These are phyloP conservation scores for Ectemnius lituratus DNA, from an alignment of 2,888 invertebrate species.

Conservation along the genomic window DNA sequence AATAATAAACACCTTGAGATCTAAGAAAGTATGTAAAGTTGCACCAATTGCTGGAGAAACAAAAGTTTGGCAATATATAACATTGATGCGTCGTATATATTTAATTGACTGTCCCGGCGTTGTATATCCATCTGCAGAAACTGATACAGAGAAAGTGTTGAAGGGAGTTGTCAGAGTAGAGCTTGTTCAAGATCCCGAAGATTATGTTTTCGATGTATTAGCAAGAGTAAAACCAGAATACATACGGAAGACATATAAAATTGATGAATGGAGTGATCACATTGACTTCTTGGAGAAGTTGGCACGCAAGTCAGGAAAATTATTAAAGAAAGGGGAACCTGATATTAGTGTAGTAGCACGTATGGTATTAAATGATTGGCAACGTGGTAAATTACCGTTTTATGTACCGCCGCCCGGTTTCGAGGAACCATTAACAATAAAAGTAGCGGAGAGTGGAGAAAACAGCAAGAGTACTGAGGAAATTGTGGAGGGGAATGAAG, in stretches of 20 bases:
- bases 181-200: slow-evolving; percentile 94
- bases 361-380: slow-evolving; percentile 99
- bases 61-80: slow-evolving; percentile 99
- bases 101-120: slow-evolving; percentile 99
- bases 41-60: slow-evolving; percentile 99
- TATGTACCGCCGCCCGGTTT: slow-evolving; percentile 93
- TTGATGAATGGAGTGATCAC: slow-evolving; percentile 88
- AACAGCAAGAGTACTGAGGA: slow-evolving; percentile 47
- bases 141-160: slow-evolving; percentile 95
- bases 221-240: slow-evolving; percentile 94
- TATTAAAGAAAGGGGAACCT: slow-evolving; percentile 98
- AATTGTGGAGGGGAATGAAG: slow-evolving; percentile 10
- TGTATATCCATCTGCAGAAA: slow-evolving; percentile 97
- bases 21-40: slow-evolving; percentile 98
- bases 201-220: slow-evolving; percentile 93
- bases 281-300: slow-evolving; percentile 95
- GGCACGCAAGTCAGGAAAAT: slow-evolving; percentile 91
- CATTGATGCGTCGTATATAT: slow-evolving; percentile 97
- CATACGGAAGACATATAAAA: slow-evolving; percentile 92
- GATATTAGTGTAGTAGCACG: slow-evolving; percentile 92
- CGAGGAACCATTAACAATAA: slow-evolving; percentile 83
- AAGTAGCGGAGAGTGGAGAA: slow-evolving; percentile 70
- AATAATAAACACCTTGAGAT: slow-evolving; percentile 96
- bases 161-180: slow-evolving; percentile 99
- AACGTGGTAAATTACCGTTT: slow-evolving; percentile 97